phyloP scores from a whole-genome alignment of 2,888 invertebrate species.

The Amphipoea oculea region DNA sequence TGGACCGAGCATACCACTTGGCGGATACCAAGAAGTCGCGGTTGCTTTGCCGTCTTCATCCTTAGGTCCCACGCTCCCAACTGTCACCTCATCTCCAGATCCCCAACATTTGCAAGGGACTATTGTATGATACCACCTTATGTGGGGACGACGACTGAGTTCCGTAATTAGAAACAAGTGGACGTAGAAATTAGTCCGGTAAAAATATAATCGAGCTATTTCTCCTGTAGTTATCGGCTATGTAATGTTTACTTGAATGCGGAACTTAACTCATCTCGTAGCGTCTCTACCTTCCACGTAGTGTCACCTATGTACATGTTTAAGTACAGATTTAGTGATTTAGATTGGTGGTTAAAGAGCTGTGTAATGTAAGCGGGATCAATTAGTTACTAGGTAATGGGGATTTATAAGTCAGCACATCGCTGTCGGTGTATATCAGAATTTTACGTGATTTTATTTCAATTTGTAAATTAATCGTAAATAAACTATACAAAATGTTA shows the following conservation, averaged over 20 bases:
- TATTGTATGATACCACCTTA: constrained; percentile 98
- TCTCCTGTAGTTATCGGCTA: constrained; percentile 55
- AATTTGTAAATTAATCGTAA: constrained; percentile 62
- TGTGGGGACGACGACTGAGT: constrained; percentile 97
- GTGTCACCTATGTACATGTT: constrained; percentile 59
- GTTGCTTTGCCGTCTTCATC: constrained; percentile 84
- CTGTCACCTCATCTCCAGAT: constrained; percentile 86
- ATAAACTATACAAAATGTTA: constrained; percentile 61
- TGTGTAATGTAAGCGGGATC: constrained; percentile 89
- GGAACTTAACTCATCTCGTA: constrained; percentile 77
- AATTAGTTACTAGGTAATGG: constrained; percentile 87
- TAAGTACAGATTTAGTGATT: constrained; percentile 68
- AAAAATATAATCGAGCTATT: constrained; percentile 53
- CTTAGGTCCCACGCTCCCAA: constrained; percentile 79
- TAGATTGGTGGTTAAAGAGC: constrained; percentile 80
- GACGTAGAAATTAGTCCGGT: constrained; percentile 85
- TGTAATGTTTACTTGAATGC: constrained; percentile 65
- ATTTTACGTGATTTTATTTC: constrained; percentile 71
- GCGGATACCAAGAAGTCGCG: constrained; percentile 88
- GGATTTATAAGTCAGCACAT: constrained; percentile 75
- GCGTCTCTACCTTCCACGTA: constrained; percentile 82
- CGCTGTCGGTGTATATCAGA: constrained; percentile 77
- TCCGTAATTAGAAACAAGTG: constrained; percentile 94
- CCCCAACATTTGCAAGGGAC: constrained; percentile 96
- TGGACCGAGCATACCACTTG: constrained; percentile 74